A percentile compares a stretch with the other conserved stretches of the same genome.
phyloP scores from a whole-genome alignment of 2,888 invertebrate genomes.

The Acanthosepion esculentum region DNA sequence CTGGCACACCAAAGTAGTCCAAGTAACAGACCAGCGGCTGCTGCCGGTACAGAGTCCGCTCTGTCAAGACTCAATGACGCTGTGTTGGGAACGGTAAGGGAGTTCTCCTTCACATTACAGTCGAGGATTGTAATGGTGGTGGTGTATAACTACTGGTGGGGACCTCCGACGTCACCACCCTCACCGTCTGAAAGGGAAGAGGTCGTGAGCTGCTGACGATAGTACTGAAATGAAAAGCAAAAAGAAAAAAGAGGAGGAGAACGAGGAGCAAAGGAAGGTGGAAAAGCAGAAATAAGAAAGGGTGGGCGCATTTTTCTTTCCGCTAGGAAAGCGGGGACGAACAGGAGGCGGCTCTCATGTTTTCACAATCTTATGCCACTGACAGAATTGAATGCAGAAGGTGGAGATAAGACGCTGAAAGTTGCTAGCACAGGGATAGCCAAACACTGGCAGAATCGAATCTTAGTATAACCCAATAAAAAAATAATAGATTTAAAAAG shows the following conservation, averaged over 20 bases:
- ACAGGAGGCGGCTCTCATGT: background rate
- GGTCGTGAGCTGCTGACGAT: background rate
- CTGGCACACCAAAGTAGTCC: conserved; percentile 9
- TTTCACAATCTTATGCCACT: conserved; percentile 21
- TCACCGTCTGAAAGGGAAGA: background rate
- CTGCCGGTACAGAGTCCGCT: conserved; percentile 33
- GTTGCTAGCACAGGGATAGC: background rate
- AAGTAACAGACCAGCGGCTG: conserved; percentile 33
- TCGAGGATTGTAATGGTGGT: background rate
- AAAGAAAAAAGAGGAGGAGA: background rate
- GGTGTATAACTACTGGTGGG: background rate
- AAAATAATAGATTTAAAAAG: background rate
- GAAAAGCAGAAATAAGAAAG: background rate
- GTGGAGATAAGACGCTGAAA: background rate
- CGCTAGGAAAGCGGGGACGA: background rate
- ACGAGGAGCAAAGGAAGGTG: background rate
- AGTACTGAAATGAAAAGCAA: background rate
- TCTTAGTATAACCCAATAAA: background rate
- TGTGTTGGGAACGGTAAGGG: conserved; percentile 21
- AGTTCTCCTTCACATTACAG: background rate
- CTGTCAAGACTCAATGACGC: conserved; percentile 9
- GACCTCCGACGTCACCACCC: background rate
- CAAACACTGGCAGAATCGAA: background rate
- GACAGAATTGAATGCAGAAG: background rate
- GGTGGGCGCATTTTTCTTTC: background rate